phyloP scores from a whole-genome alignment of 2,113 vertebrate species.

The Pithys albifrons region DNA sequence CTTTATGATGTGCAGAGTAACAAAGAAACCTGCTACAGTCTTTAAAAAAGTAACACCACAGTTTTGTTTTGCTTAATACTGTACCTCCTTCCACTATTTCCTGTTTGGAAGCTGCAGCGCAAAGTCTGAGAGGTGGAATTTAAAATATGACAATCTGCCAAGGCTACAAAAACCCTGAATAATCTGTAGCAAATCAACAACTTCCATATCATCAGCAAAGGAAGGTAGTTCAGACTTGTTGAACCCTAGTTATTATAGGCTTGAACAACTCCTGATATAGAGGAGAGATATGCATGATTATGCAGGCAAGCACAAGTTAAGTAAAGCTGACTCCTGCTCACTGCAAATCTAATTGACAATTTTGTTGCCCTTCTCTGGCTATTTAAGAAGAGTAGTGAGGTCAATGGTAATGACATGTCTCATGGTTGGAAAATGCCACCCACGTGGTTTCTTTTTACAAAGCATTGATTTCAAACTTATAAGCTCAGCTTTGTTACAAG shows the following conservation, averaged over 20 bases:
- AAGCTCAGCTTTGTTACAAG: slow-evolving; percentile 67
- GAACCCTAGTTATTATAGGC: slow-evolving; percentile 75
- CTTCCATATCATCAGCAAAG: slow-evolving; percentile 68
- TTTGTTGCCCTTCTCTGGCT: slow-evolving; percentile 79
- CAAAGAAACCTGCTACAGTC: background rate
- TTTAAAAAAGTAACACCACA: background rate
- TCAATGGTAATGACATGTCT: slow-evolving; percentile 77
- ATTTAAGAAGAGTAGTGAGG: slow-evolving; percentile 79
- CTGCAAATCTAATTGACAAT: slow-evolving; percentile 80
- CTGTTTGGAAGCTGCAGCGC: background rate
- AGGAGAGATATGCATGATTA: slow-evolving; percentile 75
- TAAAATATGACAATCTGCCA: slow-evolving; percentile 47
- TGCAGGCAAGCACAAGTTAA: slow-evolving; percentile 69
- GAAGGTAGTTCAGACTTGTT: slow-evolving; percentile 75
- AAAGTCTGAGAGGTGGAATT: slow-evolving; percentile 30
- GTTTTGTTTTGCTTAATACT: background rate
- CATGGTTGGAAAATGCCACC: slow-evolving; percentile 69
- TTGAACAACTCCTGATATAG: slow-evolving; percentile 70
- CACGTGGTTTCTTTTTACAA: slow-evolving; percentile 70
- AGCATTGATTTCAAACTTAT: slow-evolving; percentile 69
- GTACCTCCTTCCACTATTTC: background rate
- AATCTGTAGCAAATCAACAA: slow-evolving; percentile 68
- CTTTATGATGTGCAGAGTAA: background rate
- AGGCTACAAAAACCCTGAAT: slow-evolving; percentile 55
- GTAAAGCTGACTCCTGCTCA: slow-evolving; percentile 65